Base-by-base conservation (phyloP, 2,113 vertebrate species). In the Dissostichus mawsoni region DNA sequence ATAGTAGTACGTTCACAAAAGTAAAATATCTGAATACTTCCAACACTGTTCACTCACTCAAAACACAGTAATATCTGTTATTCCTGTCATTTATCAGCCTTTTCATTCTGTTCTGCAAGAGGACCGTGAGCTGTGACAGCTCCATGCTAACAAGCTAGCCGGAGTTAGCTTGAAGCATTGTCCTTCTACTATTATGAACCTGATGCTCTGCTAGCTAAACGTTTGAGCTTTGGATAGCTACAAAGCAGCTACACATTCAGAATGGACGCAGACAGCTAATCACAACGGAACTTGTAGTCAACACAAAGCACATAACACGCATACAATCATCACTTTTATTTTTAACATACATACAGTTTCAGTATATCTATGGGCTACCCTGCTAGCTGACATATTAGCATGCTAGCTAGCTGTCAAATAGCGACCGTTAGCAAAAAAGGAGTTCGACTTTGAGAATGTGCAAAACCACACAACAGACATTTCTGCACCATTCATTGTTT, bases 341-440 rank as follows among this genome's bases (percentile, higher is more conserved):
- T 63, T 45, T 55, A 56, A 12, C 20, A 29, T 5, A 20, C 18
- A 36, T 4, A 11, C 36, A 67, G 36, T 10, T 41, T 48, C 41
- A 67, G 73, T 58, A 48, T 55, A 67, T 41, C 47, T 16, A 44
- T 7, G 11, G 10, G 18, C 58, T 55, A 25, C 17, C 74, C 53
- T 63, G 36, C 75, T 83, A 72, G 65, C 82, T 76, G 69, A 87
- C 71, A 77, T 62, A 62, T 72, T 88, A 89, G 89, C 88, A 41
- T 1, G 69, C 67, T 76, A 44, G 88, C 90, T 94, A 89, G 84
- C 89, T 91, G 93, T 92, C 91, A 94, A 89, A 90, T 16, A 84
- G 70, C 74, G 20, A 73, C 25, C 45, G 69, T 81, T 82, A 88
- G 85, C 69, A 62, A 77, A 63, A 76, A 61, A 64, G 17, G 23